Conservation (phyloP, 2,888 invertebrate genomes). For the Argynnis bischoffii region DNA sequence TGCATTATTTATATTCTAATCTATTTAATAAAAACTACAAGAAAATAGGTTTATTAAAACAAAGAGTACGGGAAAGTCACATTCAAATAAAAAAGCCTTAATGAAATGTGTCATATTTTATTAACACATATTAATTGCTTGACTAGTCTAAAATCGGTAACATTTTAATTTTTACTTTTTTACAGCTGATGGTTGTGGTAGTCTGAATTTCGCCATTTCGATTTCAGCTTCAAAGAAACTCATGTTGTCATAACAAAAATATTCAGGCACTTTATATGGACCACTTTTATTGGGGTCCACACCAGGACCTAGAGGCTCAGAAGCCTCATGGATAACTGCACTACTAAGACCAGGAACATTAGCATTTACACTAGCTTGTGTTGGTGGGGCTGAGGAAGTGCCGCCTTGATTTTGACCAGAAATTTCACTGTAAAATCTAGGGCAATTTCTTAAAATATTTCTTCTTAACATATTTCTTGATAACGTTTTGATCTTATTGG, state of each 20-base stretch:
- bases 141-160: not conserved
- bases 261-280: slow-evolving; percentile 93
- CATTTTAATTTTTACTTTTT: slow-evolving; percentile 52
- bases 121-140: slow-evolving; percentile 5
- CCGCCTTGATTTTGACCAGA: slow-evolving; percentile 46
- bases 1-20: too few species aligned
- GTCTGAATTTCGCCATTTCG: slow-evolving; percentile 90
- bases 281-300: slow-evolving; percentile 85
- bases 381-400: slow-evolving; percentile 43
- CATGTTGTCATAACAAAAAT: slow-evolving; percentile 89
- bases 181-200: slow-evolving; percentile 88
- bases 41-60: too few species aligned
- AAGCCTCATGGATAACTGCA: slow-evolving; percentile 79
- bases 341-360: slow-evolving; percentile 86
- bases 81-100: too few species aligned
- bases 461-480: slow-evolving; percentile 44
- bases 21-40: too few species aligned
- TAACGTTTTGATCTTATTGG: slow-evolving; percentile 45
- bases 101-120: not conserved
- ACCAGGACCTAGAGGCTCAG: slow-evolving; percentile 86
- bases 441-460: slow-evolving; percentile 32
- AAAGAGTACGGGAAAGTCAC: too few species aligned
- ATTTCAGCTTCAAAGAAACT: slow-evolving; percentile 93
- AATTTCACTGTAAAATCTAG: slow-evolving; percentile 59
- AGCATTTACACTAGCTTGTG: slow-evolving; percentile 46